Base-by-base conservation (phyloP, 2,113 vertebrate genomes). In the Indicator indicator region DNA sequence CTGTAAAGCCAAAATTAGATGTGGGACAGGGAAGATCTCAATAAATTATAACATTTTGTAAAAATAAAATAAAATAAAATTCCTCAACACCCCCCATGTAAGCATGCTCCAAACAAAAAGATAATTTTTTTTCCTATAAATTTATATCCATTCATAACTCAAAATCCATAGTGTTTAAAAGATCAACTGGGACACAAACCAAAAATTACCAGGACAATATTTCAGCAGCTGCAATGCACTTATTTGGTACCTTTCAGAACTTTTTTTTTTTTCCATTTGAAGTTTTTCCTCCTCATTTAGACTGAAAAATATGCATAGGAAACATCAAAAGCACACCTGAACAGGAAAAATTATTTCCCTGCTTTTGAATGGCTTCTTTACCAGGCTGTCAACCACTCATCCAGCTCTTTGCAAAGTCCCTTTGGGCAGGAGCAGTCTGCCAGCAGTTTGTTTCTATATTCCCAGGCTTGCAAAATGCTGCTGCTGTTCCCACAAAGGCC, bases 271-370 rank as follows among this genome's bases (percentile, higher is more conserved):
- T 11, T 62, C 23, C 21, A 32, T 63, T 36, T 76, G 46, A 83
- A 83, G 79, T 70, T 36, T 36, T 82, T 71, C 20, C 21, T 59
- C 71, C 58, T 83, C 28, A 16, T 56, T 72, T 52, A 36, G 11
- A 17, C 38, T 68, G 60, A 44, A 50, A 71, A 72, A 85, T 56
- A 50, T 8, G 54, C 21, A 28, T 18, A 12, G 59, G 32, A 75
- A 92, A 78, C 73, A 83, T 64, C 58, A 60, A 95, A 94, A 78
- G 46, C 42, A 75, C 80, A 95, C 86, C 94, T 95, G 80, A 95
- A 60, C 19, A 81, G 62, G 69, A 78, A 86, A 88, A 84, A 82
- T 56, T 30, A 77, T 78, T 89, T 58, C 33, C 75, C 38, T 92
- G 58, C 44, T 75, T 94, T 74, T 46, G 67, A 92, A 89, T 78